Conservation (phyloP, 2,113 vertebrate species). For the Coracopsis vasa region DNA sequence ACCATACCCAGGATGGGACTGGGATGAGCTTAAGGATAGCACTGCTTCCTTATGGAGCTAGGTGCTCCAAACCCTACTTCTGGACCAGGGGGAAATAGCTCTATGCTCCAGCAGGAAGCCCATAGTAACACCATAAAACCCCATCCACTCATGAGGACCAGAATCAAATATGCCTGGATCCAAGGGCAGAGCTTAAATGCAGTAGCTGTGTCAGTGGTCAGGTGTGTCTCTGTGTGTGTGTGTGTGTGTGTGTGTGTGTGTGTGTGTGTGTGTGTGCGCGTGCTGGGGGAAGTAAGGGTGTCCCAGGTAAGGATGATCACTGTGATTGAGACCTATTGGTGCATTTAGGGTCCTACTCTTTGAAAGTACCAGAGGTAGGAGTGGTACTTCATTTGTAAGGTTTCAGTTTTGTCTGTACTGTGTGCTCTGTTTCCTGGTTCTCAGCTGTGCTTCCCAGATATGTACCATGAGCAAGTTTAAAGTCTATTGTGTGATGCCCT, state of each 20-base stretch:
- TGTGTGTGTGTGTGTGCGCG: too few relatives aligned
- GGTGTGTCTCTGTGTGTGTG: too few relatives aligned
- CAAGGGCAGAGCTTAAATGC: neutral
- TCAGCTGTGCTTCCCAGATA: neutral
- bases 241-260: fast-evolving
- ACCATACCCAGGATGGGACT: neutral
- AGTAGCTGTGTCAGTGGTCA: neutral
- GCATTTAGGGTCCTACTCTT: neutral
- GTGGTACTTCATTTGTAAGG: fast-evolving
- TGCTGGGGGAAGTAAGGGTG: neutral
- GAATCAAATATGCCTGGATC: fast-evolving
- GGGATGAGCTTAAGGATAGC: neutral
- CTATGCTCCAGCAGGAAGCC: fast-evolving
- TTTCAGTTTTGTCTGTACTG: fast-evolving
- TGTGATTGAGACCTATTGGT: neutral
- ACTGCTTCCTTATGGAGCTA: fast-evolving
- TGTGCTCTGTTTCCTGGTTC: neutral
- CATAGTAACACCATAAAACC: fast-evolving
- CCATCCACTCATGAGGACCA: neutral
- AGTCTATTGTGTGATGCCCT: neutral
- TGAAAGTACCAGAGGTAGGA: neutral
- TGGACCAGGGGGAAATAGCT: fast-evolving
- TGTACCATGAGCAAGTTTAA: fast-evolving
- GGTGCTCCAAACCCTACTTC: neutral
- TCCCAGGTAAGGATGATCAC: neutral